Evolutionary conservation across 1,140 invertebrate genomes (phyloP).

Genomic region (Polyergus mexicanus): DNA sequence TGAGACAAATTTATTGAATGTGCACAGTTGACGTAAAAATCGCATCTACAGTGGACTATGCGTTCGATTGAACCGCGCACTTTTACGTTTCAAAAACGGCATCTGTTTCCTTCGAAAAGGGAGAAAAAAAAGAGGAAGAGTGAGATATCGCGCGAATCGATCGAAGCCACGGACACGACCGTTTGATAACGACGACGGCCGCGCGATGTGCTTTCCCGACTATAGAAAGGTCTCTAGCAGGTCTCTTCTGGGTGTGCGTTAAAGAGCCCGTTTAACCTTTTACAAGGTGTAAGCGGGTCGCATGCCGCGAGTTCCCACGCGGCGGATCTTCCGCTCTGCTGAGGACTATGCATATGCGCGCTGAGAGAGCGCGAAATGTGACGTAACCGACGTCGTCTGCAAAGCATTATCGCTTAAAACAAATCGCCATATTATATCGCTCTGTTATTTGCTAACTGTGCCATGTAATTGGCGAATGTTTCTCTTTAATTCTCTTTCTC

Average conservation of each 20-base stretch:
- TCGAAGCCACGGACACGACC: conserved; percentile 65
- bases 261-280: conserved; percentile 80
- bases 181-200: conserved; percentile 71
- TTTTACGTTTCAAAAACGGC: neutral
- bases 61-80: neutral
- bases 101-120: conserved; percentile 9
- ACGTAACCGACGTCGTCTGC: conserved; percentile 39
- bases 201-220: conserved; percentile 69
- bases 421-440: conserved; percentile 54
- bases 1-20: neutral
- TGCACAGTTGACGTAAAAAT: conserved; percentile 11
- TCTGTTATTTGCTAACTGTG: conserved; percentile 44
- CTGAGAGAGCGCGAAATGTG: conserved; percentile 53
- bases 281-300: conserved; percentile 75
- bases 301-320: conserved; percentile 77
- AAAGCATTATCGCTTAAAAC: conserved; percentile 31
- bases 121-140: conserved; percentile 1
- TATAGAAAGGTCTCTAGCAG: conserved; percentile 74
- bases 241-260: conserved; percentile 73
- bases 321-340: conserved; percentile 70
- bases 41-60: neutral
- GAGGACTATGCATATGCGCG: conserved; percentile 45
- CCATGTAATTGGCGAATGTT: neutral
- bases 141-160: conserved; percentile 66
- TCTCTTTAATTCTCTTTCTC: neutral